A percentile compares a stretch with the other conserved stretches of the same genome.
Conservation (phyloP, 2,888 invertebrate species). For the Physocephala rufipes region DNA sequence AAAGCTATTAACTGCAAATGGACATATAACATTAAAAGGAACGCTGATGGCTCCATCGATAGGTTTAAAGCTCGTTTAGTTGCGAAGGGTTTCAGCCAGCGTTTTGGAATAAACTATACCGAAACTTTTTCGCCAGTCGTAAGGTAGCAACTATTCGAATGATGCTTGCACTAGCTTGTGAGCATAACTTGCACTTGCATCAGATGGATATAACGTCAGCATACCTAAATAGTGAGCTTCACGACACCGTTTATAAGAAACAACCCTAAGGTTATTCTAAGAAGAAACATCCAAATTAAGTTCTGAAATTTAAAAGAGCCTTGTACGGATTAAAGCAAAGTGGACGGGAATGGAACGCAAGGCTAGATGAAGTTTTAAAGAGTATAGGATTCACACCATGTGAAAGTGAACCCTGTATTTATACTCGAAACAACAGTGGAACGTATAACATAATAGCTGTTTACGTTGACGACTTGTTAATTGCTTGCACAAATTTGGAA, state of each 20-base stretch:
- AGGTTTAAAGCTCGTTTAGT: not conserved
- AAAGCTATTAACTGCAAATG: not conserved
- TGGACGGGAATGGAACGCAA: constrained; percentile 43
- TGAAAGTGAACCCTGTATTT: too few species aligned
- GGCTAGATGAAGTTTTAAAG: constrained; percentile 38
- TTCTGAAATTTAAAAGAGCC: constrained; percentile 37
- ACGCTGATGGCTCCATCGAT: not conserved
- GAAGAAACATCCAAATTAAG: constrained; percentile 34
- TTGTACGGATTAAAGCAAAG: constrained; percentile 43
- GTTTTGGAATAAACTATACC: not conserved
- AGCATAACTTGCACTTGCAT: not conserved
- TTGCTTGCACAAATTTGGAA: too few species aligned
- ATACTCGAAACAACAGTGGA: too few species aligned
- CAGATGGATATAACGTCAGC: not conserved
- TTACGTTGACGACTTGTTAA: too few species aligned
- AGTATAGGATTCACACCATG: constrained; percentile 37
- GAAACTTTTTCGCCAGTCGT: not conserved
- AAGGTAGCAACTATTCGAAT: not conserved
- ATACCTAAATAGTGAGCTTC: too few species aligned
- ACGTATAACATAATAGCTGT: too few species aligned
- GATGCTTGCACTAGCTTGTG: not conserved
- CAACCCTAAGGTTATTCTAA: too few species aligned
- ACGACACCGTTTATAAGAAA: too few species aligned
- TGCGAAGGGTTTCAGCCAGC: not conserved
- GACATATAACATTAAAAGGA: not conserved